Evolutionary conservation across 2,113 vertebrate species (phyloP).

Genomic region (Tautogolabrus adspersus): DNA sequence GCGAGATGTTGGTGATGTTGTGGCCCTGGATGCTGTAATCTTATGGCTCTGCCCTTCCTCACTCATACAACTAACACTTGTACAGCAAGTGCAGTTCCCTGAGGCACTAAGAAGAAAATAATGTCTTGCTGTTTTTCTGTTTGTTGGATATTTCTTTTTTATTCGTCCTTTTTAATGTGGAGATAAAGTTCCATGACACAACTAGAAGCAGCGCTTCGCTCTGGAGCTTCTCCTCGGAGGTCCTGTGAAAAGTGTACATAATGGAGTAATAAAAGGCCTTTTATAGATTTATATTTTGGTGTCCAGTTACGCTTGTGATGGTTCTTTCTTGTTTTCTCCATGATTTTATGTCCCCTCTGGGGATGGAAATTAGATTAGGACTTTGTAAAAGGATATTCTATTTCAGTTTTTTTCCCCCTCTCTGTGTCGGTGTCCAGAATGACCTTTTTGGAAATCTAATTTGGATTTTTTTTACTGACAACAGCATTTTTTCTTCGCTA

Average conservation of each 20-base stretch:
- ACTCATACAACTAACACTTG: slow-evolving; percentile 70
- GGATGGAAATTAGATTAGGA: slow-evolving; percentile 86
- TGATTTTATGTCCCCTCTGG: slow-evolving; percentile 80
- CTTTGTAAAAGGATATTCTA: slow-evolving; percentile 84
- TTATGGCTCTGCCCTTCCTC: slow-evolving; percentile 67
- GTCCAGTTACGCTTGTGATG: slow-evolving; percentile 85
- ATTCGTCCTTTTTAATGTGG: slow-evolving; percentile 73
- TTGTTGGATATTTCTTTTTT: slow-evolving; percentile 76
- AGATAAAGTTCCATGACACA: slow-evolving; percentile 80
- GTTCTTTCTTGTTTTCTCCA: slow-evolving; percentile 81
- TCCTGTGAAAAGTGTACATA: slow-evolving; percentile 97
- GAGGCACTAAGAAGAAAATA: slow-evolving; percentile 81
- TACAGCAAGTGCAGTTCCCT: slow-evolving; percentile 69
- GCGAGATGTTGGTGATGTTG: slow-evolving; percentile 44
- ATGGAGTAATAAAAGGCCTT: slow-evolving; percentile 88
- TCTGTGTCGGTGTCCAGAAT: slow-evolving; percentile 74
- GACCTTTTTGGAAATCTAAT: slow-evolving; percentile 85
- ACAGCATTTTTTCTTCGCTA: slow-evolving; percentile 54
- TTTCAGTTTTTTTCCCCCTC: slow-evolving; percentile 66
- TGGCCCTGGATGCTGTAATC: slow-evolving; percentile 58
- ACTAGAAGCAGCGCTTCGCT: slow-evolving; percentile 82
- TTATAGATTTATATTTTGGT: slow-evolving; percentile 89
- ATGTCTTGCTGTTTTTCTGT: slow-evolving; percentile 70
- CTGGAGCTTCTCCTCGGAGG: slow-evolving; percentile 81
- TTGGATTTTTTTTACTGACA: slow-evolving; percentile 74